A percentile compares a stretch with the other conserved stretches of the same genome.
Conservation (phyloP, 1,140 invertebrate species). For the Heliconius himera region DNA sequence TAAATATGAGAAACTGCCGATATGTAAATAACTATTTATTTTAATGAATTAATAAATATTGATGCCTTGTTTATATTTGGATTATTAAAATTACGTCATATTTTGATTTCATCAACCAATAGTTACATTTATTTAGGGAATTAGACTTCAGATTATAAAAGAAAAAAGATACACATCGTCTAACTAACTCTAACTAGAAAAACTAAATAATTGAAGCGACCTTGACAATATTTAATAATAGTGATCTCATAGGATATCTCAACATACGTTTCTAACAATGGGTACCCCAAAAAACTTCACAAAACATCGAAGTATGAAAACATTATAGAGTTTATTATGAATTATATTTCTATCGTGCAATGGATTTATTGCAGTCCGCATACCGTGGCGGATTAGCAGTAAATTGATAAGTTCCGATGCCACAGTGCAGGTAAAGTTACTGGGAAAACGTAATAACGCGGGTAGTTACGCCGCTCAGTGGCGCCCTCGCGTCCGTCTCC, state of each 20-base stretch:
- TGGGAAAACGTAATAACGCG: conserved; percentile 28
- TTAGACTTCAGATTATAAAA: too few species aligned
- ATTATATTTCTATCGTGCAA: conserved; percentile 36
- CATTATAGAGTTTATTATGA: neutral
- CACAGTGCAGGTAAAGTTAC: conserved; percentile 36
- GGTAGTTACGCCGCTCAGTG: neutral
- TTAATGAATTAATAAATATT: neutral
- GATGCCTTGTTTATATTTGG: too few species aligned
- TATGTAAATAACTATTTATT: neutral
- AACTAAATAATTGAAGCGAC: neutral
- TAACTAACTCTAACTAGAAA: neutral
- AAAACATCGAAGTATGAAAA: neutral
- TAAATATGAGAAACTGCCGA: too few species aligned
- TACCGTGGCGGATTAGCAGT: conserved; percentile 43
- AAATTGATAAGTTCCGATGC: conserved; percentile 47
- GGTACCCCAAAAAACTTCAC: neutral
- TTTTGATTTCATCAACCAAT: too few species aligned
- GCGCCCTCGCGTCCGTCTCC: conserved; percentile 2
- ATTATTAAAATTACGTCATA: too few species aligned
- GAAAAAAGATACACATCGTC: neutral
- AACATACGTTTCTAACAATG: neutral
- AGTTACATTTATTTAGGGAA: too few species aligned
- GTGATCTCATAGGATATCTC: neutral
- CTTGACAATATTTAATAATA: neutral
- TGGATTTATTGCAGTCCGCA: conserved; percentile 44